Percentiles rank a stretch among this genome's conserved stretches.
Evolutionary conservation across 2,888 invertebrate species (phyloP).

Genomic region (Heteropelma amictum): DNA sequence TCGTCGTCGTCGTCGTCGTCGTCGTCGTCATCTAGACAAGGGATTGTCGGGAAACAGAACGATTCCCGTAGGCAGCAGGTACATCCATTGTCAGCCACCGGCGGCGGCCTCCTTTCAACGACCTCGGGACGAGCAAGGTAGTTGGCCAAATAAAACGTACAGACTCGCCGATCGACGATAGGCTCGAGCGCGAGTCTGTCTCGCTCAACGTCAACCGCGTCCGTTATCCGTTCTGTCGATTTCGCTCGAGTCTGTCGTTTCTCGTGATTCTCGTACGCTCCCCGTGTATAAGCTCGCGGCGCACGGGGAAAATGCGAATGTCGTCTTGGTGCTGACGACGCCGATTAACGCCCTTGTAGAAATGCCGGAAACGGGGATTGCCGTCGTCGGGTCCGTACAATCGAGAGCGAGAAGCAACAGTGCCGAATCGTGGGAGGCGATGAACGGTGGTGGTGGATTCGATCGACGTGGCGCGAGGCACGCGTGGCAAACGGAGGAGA

Average conservation of each 20-base stretch:
- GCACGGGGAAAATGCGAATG: too few species aligned
- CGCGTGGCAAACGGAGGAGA: constrained; percentile 71
- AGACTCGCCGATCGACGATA: background rate
- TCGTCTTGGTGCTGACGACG: too few species aligned
- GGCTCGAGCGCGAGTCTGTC: too few species aligned
- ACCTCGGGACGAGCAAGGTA: constrained; percentile 68
- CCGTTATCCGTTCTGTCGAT: background rate
- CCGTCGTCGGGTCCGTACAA: constrained; percentile 73
- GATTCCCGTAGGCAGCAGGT: constrained; percentile 88
- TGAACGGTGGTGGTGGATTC: constrained; percentile 66
- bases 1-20: too few species aligned
- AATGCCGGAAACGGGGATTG: constrained; percentile 66
- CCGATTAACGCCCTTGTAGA: too few species aligned
- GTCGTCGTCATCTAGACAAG: constrained; percentile 77
- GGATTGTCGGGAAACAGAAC: constrained; percentile 87
- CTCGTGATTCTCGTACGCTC: constrained; percentile 12
- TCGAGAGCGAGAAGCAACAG: constrained; percentile 80
- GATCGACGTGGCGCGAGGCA: constrained; percentile 64
- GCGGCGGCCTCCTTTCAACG: constrained; percentile 80
- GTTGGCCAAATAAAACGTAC: constrained; percentile 1
- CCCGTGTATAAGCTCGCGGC: too few species aligned
- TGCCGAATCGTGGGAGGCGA: constrained; percentile 79
- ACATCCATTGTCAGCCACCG: constrained; percentile 88
- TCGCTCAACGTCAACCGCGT: too few species aligned
- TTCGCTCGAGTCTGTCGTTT: background rate